A percentile compares a stretch with the other conserved stretches of the same genome.
Conservation (phyloP, 2,113 vertebrate species). For the Rhinopomastus cyanomelas region DNA sequence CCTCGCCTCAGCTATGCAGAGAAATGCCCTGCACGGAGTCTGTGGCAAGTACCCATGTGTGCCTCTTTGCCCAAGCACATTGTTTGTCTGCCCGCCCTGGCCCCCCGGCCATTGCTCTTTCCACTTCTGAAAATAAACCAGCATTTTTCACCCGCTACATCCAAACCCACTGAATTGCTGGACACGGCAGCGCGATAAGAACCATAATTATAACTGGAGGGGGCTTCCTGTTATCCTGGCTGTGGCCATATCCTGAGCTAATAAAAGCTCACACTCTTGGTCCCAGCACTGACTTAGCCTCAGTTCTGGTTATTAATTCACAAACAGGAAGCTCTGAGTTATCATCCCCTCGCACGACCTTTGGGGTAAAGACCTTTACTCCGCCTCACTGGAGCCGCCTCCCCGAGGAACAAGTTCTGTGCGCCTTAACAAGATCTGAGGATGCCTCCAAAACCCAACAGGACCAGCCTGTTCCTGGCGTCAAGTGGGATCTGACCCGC, state of each 20-base stretch:
- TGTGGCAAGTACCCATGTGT: not conserved
- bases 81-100: not conserved
- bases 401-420: not conserved
- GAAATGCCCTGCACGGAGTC: accelerated
- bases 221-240: conserved; percentile 45
- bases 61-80: not conserved
- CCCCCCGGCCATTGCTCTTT: not conserved
- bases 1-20: not conserved
- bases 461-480: not conserved
- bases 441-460: not conserved
- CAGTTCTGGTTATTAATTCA: conserved; percentile 39
- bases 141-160: conserved; percentile 21
- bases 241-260: conserved; percentile 40
- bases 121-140: conserved; percentile 21
- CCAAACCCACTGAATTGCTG: not conserved
- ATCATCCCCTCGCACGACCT: conserved; percentile 12
- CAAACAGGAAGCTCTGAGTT: conserved; percentile 37
- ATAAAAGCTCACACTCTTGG: not conserved
- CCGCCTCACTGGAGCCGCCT: not conserved
- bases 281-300: conserved; percentile 17
- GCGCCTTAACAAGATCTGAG: not conserved
- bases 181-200: not conserved
- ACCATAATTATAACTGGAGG: conserved; percentile 51
- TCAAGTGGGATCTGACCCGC: not conserved
- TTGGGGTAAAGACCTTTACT: conserved; percentile 46